A percentile compares a stretch with the other conserved stretches of the same genome.
Conservation (phyloP, 2,797 vertebrate genomes). For the Astyanax mexicanus region DNA sequence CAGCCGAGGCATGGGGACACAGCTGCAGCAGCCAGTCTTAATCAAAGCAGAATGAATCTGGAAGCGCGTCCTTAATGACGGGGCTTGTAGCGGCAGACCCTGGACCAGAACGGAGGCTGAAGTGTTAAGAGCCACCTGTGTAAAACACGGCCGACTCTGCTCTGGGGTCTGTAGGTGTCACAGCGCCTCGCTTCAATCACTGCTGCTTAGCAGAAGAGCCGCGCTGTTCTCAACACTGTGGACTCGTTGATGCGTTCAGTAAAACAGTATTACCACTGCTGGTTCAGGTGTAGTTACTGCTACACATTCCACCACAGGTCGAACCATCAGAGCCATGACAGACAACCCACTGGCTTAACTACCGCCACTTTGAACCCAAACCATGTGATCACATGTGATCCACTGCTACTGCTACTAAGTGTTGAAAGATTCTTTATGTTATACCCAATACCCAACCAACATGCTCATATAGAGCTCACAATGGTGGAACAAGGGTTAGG, state of each 20-base stretch:
- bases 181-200: slow-evolving; percentile 25
- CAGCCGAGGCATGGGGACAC: slow-evolving; percentile 66
- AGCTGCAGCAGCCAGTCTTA: slow-evolving; percentile 74
- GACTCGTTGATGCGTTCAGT: background rate
- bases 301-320: background rate
- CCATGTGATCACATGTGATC: too few species aligned
- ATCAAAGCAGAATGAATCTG: slow-evolving; percentile 70
- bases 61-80: slow-evolving; percentile 62
- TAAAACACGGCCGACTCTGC: slow-evolving; percentile 47
- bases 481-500: too few species aligned
- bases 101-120: slow-evolving; percentile 36
- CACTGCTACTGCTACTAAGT: too few species aligned
- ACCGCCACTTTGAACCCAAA: too few species aligned
- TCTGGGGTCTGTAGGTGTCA: slow-evolving; percentile 35
- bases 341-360: too few species aligned
- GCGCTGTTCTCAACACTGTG: slow-evolving; percentile 21
- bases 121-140: slow-evolving; percentile 57
- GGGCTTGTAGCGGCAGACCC: slow-evolving; percentile 59
- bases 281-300: too few species aligned
- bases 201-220: slow-evolving; percentile 5
- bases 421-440: too few species aligned
- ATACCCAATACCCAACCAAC: too few species aligned
- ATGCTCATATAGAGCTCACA: too few species aligned
- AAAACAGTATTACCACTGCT: background rate
- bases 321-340: background rate